Evolutionary conservation across 2,113 vertebrate genomes (phyloP).

Genomic region (Aptenodytes forsteri): DNA sequence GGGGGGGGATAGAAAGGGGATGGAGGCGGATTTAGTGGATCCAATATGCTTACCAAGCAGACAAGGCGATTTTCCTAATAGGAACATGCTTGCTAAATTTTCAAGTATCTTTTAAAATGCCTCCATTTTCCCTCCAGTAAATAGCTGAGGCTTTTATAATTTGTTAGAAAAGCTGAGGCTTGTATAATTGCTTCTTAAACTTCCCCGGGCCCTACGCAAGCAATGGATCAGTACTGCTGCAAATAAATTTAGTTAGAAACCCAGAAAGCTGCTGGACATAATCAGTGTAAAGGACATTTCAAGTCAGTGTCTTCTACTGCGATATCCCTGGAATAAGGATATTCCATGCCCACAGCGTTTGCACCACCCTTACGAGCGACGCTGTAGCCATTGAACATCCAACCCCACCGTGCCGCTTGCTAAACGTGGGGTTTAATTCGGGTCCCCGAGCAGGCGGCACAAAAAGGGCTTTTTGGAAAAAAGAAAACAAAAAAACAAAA

Average conservation of each 20-base stretch:
- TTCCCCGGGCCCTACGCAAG: neutral
- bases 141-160: neutral
- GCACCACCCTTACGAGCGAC: neutral
- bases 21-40: neutral
- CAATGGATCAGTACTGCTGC: too few species aligned
- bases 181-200: neutral
- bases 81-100: too few species aligned
- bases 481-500: too few species aligned
- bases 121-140: neutral
- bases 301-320: neutral
- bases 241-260: neutral
- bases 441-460: too few species aligned
- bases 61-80: neutral
- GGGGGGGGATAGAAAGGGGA: neutral
- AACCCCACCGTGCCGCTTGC: too few species aligned
- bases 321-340: neutral
- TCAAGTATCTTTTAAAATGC: neutral
- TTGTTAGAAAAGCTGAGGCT: neutral
- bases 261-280: neutral
- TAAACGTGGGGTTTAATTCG: neutral
- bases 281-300: neutral
- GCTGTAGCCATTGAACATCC: rapidly evolving
- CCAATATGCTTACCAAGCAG: neutral
- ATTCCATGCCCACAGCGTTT: too few species aligned
- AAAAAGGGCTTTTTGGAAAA: neutral